Conservation (phyloP, 2,888 invertebrate species). For the Coenonympha glycerion region DNA sequence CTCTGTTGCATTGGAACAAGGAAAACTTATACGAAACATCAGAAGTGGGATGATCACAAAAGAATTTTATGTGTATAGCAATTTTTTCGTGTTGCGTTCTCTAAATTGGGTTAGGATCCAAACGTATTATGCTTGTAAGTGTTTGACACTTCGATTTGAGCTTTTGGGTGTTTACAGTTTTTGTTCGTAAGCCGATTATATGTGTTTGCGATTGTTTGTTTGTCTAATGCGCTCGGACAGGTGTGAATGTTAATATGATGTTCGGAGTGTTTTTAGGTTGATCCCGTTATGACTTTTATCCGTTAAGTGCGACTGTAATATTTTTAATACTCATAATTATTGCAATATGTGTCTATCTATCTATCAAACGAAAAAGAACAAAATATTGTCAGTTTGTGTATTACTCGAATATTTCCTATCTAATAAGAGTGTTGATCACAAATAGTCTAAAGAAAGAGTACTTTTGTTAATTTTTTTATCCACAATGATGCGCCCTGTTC, state of each 20-base stretch:
- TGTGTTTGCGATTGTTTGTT: conserved; percentile 45
- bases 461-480: too few relatives aligned
- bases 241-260: conserved; percentile 10
- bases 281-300: not conserved
- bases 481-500: too few relatives aligned
- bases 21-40: not conserved
- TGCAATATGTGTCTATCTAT: too few relatives aligned
- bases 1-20: conserved; percentile 19
- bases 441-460: too few relatives aligned
- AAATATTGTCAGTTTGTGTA: too few relatives aligned
- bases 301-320: too few relatives aligned
- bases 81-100: conserved; percentile 30
- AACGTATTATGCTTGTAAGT: conserved; percentile 45
- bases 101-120: conserved; percentile 65
- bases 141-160: conserved; percentile 51
- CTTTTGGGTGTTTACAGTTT: conserved; percentile 48
- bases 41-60: conserved; percentile 3
- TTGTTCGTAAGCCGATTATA: conserved; percentile 58
- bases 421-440: too few relatives aligned
- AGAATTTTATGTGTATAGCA: conserved; percentile 21
- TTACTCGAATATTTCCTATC: too few relatives aligned
- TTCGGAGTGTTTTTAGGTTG: not conserved
- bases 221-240: conserved; percentile 9
- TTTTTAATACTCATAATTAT: too few relatives aligned
- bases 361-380: too few relatives aligned